Evolutionary conservation across 2,113 vertebrate genomes (phyloP), one percentile per base, ranked within the genome.

Genomic region (Corythaeola cristata): DNA sequence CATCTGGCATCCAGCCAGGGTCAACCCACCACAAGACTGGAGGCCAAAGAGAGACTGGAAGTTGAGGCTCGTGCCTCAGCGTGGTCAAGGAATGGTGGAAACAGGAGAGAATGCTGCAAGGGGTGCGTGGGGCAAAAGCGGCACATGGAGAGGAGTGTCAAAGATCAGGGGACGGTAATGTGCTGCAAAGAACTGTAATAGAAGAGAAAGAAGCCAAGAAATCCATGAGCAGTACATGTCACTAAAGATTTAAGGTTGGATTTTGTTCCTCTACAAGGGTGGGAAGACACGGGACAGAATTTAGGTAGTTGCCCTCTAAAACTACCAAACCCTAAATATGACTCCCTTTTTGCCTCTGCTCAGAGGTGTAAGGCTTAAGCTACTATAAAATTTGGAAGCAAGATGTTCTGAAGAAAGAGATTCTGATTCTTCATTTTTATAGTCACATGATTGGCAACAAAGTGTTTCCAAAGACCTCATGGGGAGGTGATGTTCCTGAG

Each of bases 61-160:
- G 15, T 15, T 62, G 55, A 69, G 21, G 11, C 14, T 68, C 21
- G 15, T 44, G 32, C 28, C 44, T 68, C 24, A 20, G 17, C 2
- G 0, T 26, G 13, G 15, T 33, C 11, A 32, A 28, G 23, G 32
- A 30, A 41, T 2, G 1, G 15, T 8, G 12, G 28, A 10, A 23
- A 19, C 17, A n/a, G 27, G 8, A 60, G 26, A 23, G 19, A n/a
- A 16, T 28, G 8, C 8, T 32, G 45, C 13, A 50, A 24, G 35
- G 5, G 3, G 22, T 24, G 15, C 0, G 0, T 18, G 13, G 27
- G 15, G 7, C 1, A 1, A 26, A 67, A 41, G 16, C 11, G 16
- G 12, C 5, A 49, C 6, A 11, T 0, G 12, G 26, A 56, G 37
- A 62, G 27, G 14, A 30, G 12, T 30, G 9, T 30, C 0, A 3